These are phyloP conservation scores for Smutsia gigantea DNA, from an alignment of 2,797 vertebrate species.

Conservation along the genomic window DNA sequence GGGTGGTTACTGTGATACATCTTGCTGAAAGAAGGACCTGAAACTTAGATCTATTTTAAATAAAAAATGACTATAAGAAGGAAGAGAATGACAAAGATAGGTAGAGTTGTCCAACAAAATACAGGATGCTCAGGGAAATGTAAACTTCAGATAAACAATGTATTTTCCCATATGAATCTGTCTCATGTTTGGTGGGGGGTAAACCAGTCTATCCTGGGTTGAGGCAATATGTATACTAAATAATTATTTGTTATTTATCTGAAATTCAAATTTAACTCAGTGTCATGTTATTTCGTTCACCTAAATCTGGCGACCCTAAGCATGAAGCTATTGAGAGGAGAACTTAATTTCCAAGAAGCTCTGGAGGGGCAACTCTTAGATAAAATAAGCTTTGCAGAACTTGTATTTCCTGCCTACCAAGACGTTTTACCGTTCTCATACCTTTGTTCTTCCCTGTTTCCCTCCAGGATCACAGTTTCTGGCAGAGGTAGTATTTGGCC, in stretches of 20 bases:
- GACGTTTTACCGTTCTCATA: neutral
- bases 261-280: neutral
- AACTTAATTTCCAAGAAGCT: neutral
- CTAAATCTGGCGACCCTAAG: neutral
- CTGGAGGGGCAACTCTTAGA: neutral
- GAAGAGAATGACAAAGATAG: neutral
- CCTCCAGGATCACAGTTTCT: neutral
- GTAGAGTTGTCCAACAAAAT: neutral
- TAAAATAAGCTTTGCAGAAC: neutral
- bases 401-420: neutral
- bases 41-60: constrained; percentile 14
- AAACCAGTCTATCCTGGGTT: neutral
- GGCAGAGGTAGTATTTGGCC: neutral
- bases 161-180: neutral
- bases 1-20: neutral
- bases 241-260: constrained; percentile 7
- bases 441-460: neutral
- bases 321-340: neutral
- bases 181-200: neutral
- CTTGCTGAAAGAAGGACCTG: neutral
- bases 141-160: neutral
- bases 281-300: neutral
- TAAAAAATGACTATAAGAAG: constrained; percentile 10
- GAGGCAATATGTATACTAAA: neutral
- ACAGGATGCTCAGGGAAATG: neutral